Evolutionary conservation across 2,888 invertebrate species (phyloP).

Genomic region (Agapetus fuscipes): DNA sequence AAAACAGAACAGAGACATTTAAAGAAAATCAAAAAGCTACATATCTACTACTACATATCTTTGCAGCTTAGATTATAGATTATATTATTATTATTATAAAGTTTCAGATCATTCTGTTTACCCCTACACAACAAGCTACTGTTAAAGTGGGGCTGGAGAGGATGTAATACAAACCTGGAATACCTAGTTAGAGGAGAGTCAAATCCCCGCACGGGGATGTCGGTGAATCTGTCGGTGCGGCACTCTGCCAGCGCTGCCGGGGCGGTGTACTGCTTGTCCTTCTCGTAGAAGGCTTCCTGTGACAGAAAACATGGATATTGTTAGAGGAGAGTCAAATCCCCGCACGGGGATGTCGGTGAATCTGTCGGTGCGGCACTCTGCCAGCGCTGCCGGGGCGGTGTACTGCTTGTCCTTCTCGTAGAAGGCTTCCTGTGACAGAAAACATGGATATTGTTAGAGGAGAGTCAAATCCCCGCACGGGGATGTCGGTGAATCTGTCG

Average conservation of each 20-base stretch:
- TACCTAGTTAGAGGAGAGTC: conserved; percentile 17
- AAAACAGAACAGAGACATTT: not conserved
- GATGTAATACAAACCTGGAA: conserved; percentile 18
- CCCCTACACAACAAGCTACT: no score
- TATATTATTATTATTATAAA: no score
- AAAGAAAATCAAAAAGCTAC: no score
- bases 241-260: conserved; percentile 46
- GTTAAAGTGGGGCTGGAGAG: no score
- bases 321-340: conserved; percentile 23
- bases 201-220: conserved; percentile 30
- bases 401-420: conserved; percentile 80
- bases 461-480: conserved; percentile 26
- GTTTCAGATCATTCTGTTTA: no score
- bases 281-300: conserved; percentile 90
- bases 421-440: conserved; percentile 67
- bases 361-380: conserved; percentile 40
- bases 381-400: conserved; percentile 44
- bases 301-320: conserved; percentile 2
- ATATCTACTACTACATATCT: no score
- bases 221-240: conserved; percentile 33
- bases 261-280: conserved; percentile 63
- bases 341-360: conserved; percentile 31
- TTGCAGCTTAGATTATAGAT: no score
- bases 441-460: conserved; percentile 4
- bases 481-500: conserved; percentile 33